Evolutionary conservation across 2,797 vertebrate genomes (phyloP).

Genomic region (Coregonus suidteri): DNA sequence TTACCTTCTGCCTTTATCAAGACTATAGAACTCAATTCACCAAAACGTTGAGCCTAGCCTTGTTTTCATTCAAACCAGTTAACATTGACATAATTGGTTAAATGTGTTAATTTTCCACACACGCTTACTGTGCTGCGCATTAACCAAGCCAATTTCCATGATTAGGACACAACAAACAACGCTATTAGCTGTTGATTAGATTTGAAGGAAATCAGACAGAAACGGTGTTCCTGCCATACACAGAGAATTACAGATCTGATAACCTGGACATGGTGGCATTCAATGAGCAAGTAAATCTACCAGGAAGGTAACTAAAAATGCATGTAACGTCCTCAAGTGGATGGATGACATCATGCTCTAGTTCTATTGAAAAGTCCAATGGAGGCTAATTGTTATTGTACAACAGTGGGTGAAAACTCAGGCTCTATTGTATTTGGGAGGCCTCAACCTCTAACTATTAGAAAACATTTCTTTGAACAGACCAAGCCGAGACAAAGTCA

Average conservation of each 20-base stretch:
- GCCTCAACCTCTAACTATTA: no score
- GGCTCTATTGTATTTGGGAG: no score
- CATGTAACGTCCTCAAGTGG: background rate
- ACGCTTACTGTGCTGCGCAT: background rate
- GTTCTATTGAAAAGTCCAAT: background rate
- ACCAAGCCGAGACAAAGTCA: background rate
- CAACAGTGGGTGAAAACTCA: background rate
- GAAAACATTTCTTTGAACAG: background rate
- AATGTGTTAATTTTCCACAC: background rate
- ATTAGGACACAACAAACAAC: constrained; percentile 2
- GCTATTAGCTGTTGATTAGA: constrained; percentile 5
- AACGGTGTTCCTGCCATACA: background rate
- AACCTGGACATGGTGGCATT: background rate
- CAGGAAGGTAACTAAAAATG: background rate
- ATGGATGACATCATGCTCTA: background rate
- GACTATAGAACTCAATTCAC: background rate
- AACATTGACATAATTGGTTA: background rate
- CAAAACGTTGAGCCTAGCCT: background rate
- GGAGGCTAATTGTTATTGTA: background rate
- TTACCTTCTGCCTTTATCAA: background rate
- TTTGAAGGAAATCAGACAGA: constrained; percentile 1
- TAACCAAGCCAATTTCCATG: background rate
- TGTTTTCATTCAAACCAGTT: background rate
- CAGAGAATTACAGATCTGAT: background rate
- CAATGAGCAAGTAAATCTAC: background rate